Base-by-base conservation (phyloP, 1,140 invertebrate species). In the Lycorma delicatula region DNA sequence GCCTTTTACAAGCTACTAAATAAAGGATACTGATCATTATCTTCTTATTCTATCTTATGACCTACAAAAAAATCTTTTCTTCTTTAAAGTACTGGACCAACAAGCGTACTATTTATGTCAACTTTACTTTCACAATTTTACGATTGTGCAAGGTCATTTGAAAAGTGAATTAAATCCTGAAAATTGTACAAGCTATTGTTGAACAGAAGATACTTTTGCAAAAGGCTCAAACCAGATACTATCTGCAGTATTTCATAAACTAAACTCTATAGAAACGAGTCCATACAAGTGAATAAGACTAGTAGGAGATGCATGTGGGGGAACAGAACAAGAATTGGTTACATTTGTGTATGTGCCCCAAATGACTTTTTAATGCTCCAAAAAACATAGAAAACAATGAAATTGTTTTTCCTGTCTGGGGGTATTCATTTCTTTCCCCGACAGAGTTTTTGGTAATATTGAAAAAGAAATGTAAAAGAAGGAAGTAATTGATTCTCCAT, bases 271-370 rank as follows among this genome's bases (percentile, higher is more conserved):
- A 9, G 26, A 50, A 9, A 34, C n/a, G 31, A n/a, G n/a, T 9
- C 9, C 22, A 7, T 50, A 22, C 20, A 50, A 50, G 7, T 29
- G 18, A 53, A 11, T 53, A 12, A 29, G 50, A 28, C 29, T 53
- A 23, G 29, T 53, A 27, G 50, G 9, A 13, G 50, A 53, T 53
- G 50, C 50, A 13, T 53, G 50, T 53, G n/a, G n/a, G 50, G 22
- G 50, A 27, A 7, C 50, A 53, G 22, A 53, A 53, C 18, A 53
- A 53, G 22, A 31, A 53, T 25, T 27, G 29, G 22, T 23, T 27
- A 23, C 13, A 12, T 16, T n/a, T 53, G 9, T 53, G 28, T 25
- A 29, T 53, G 50, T 53, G 50, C 18, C 29, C 50, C n/a, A 53
- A 53, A 22, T 53, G 50, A 27, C 50, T 53, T 12, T n/a, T 34